phyloP scores from a whole-genome alignment of 2,888 invertebrate genomes.

The Neocrepidodera transversa region DNA sequence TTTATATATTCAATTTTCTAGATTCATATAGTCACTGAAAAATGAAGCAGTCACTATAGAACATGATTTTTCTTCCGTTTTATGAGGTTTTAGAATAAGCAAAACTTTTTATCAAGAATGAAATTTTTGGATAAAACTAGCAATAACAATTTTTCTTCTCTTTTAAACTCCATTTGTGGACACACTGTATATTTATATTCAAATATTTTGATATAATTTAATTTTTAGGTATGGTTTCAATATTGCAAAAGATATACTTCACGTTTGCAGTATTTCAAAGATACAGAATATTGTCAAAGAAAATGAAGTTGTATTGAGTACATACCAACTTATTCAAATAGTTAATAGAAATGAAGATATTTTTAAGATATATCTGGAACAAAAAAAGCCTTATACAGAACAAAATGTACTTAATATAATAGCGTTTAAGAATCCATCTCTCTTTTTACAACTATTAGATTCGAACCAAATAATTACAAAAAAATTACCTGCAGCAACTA shows the following conservation, averaged over 20 bases:
- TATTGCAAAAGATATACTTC: slow-evolving; percentile 34
- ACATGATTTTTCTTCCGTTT: no score
- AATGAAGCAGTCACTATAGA: no score
- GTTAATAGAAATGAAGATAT: slow-evolving; percentile 32
- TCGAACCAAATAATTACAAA: neutral
- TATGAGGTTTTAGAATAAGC: no score
- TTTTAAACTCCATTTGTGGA: no score
- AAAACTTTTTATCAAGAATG: no score
- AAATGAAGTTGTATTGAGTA: slow-evolving; percentile 26
- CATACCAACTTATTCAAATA: slow-evolving; percentile 38
- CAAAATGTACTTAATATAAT: slow-evolving; percentile 26
- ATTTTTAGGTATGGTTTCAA: slow-evolving; percentile 40
- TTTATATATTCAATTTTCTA: no score
- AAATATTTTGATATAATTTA: no score
- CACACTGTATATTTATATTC: no score
- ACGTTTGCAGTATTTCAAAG: slow-evolving; percentile 38
- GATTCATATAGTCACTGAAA: no score
- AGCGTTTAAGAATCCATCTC: slow-evolving; percentile 23
- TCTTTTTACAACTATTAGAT: slow-evolving; percentile 28
- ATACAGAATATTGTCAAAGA: slow-evolving; percentile 27
- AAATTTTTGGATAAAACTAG: no score
- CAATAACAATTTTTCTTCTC: no score
- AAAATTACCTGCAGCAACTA: slow-evolving; percentile 27
- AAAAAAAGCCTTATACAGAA: slow-evolving; percentile 19
- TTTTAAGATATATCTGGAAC: slow-evolving; percentile 33